Evolutionary conservation across 2,797 vertebrate genomes (phyloP), one percentile per base, ranked within the genome.

Genomic region (Echiichthys vipera): DNA sequence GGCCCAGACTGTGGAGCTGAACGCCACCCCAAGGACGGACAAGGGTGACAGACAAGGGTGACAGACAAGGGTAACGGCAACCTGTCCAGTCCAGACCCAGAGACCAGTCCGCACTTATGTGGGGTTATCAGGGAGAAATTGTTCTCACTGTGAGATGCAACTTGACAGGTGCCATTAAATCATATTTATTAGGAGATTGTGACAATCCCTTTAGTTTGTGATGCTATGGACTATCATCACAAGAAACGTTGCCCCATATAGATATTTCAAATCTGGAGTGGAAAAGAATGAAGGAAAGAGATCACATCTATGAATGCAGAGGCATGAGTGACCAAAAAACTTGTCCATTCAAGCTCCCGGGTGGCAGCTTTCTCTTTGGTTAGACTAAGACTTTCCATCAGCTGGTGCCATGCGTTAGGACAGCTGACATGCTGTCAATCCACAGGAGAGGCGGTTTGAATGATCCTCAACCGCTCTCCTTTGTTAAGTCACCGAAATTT

Each of bases 41-140:
- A 98, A 96, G 97, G 97, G 96, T 97, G 97, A 91, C 67, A 74
- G 93, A 93, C 96, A 98, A 98, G 97, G 97, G 96, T 96, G n/a
- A n/a, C 67, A 74, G 93, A 93, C 96, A 98, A 98, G 97, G 97
- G 96, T 96, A 96, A 89, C 39, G 25, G 62, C 70, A 76, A 49
- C 63, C 39, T 13, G 56, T 55, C 66, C 15, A 20, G 49, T 65
- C 49, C 65, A 72, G 47, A 81, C 54, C 29, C 45, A 39, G 45
- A 81, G 46, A 66, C 45, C 74, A 55, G 62, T 45, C 54, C 2
- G 5, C 62, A 65, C 62, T 74, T 82, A 49, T 18, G n/a, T n/a
- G n/a, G 22, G 47, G 27, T n/a, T 50, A 62, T 79, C 49, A 68
- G n/a, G 45, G 57, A 25, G 29, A 45, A 71, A 65, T 9, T 65